Evolutionary conservation across 2,888 invertebrate genomes (phyloP), one percentile per base, ranked within the genome.

Genomic region (Cybosia mesomella): DNA sequence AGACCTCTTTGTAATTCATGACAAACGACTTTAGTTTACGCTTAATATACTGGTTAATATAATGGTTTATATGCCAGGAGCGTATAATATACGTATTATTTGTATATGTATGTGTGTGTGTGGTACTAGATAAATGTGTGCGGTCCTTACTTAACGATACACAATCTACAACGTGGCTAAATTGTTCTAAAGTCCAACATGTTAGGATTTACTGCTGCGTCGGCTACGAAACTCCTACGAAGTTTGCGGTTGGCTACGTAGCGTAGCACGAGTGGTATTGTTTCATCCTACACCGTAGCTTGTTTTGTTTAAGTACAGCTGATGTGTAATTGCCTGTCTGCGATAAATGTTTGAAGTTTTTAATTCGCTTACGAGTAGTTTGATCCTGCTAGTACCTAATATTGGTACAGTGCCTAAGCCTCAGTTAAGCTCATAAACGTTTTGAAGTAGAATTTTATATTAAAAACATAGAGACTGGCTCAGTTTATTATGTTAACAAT

Each of bases 191-290:
- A 86, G 79, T 81, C 77, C 78, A 80, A 84, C 85, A 83, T 74
- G 77, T 70, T 77, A 78, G 80, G 80, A 85, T 85, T 86, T 83
- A 86, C 81, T 77, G 82, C 82, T 81, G 85, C 85, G 85, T 81
- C 73, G 76, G 87, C 86, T 83, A 85, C 88, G 83, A 81, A 85
- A 85, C 81, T 85, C 83, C 73, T 85, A 85, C 80, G 84, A 72
- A 82, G 83, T 84, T 83, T 81, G 78, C 73, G 74, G 79, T 76
- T 66, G 70, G 79, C 83, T 87, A 85, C 85, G 85, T 71, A 81
- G 73, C 85, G 85, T 86, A 82, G 82, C 77, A 70, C 66, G 49
- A 65, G 34, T 57, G 59, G 75, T 82, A 76, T 80, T 83, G 82
- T 79, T 76, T 68, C 72, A 80, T 34, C 73, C 81, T 82, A 82